Evolutionary conservation across 2,888 invertebrate species (phyloP).

Genomic region (Leptinotarsa rubiginosa): DNA sequence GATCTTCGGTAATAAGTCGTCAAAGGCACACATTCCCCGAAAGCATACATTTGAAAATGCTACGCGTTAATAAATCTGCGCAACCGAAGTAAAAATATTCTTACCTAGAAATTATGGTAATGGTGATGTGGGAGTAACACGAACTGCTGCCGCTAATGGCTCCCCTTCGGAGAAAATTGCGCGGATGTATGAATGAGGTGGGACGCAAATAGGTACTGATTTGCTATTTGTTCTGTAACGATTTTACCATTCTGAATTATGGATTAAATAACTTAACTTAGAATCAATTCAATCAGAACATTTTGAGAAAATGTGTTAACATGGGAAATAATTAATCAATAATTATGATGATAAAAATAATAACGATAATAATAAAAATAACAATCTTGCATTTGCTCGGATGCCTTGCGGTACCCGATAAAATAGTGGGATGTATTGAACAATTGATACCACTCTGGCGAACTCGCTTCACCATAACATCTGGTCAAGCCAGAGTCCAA

Average conservation of each 20-base stretch:
- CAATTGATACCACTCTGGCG: no score
- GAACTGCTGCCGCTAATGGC: conserved; percentile 38
- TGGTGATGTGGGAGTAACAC: conserved; percentile 41
- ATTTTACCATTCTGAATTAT: background rate
- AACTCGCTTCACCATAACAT: no score
- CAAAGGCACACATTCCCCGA: conserved; percentile 39
- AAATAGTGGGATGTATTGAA: no score
- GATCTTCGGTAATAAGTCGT: conserved; percentile 41
- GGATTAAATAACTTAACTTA: background rate
- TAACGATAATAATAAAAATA: no score
- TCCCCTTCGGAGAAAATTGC: conserved; percentile 16
- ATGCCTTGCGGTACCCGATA: no score
- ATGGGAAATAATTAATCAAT: no score
- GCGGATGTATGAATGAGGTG: background rate
- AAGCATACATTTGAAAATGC: conserved; percentile 42
- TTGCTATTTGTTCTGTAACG: background rate
- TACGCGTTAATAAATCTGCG: conserved; percentile 42
- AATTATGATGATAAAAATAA: no score
- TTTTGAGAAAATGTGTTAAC: no score
- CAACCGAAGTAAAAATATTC: conserved; percentile 47
- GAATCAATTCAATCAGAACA: no score
- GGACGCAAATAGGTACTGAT: background rate
- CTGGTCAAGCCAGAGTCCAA: no score
- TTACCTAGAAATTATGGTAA: conserved; percentile 50
- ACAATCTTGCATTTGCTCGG: no score